Base-by-base conservation (phyloP, 2,797 vertebrate genomes). In the Sebastiscus tertius region DNA sequence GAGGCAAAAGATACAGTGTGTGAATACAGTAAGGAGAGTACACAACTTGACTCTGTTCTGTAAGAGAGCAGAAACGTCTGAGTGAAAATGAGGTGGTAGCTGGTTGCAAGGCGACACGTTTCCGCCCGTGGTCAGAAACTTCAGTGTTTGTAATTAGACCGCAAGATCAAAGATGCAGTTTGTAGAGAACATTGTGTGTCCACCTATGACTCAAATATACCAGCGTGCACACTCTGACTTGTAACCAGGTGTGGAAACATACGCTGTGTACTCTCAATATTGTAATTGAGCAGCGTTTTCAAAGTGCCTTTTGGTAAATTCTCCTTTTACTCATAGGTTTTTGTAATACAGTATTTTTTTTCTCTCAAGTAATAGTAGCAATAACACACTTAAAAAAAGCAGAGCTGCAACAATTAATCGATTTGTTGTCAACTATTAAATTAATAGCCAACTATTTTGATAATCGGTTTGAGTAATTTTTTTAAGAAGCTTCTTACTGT, bases 91-190 rank as follows among this genome's bases (percentile, higher is more conserved):
- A 61, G 46, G 55, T 22, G 2, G 59, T 27, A 31, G 68, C 34
- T 66, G 29, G 3, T 10, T 76, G 26, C 29, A 64, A 59, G 42
- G 72, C 63, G 63, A 5, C 78, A 61, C 2, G 2, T 76, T 64
- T 66, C 62, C 31, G 4, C 8, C 3, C 8, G 8, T 69, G 42
- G 74, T 60, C 46, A 61, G 18, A 72, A 42, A 68, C 33, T 24
- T 36, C 7, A 12, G 3, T 13, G 29, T 70, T 65, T 58, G n/a
- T 20, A 20, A 18, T n/a, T 34, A 64, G 29, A 77, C 74, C 82
- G 62, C 56, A 64, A 79, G 26, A 83, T 88, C 55, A 78, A 73
- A 89, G 52, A 27, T 67, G 14, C 31, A 63, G 26, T 11, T 12
- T 3, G 34, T 7, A 61, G 77, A 11, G 24, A 72, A 31, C 72